Conservation (phyloP, 2,113 vertebrate genomes). For the Zosterops borbonicus region DNA sequence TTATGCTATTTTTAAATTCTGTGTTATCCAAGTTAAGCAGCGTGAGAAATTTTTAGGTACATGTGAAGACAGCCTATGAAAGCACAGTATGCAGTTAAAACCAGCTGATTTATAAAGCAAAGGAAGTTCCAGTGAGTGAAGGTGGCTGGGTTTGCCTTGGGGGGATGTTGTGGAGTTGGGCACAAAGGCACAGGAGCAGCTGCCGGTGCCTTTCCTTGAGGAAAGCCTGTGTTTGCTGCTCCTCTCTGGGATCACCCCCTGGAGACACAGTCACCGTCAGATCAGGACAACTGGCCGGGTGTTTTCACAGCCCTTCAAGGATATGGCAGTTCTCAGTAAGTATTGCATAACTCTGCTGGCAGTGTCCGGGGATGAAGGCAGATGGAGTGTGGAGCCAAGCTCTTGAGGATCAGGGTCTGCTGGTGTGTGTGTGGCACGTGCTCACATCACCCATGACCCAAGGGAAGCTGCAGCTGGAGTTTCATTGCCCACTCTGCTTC, state of each 20-base stretch:
- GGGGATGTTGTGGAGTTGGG: neutral
- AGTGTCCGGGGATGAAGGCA: neutral
- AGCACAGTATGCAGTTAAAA: neutral
- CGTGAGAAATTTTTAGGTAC: neutral
- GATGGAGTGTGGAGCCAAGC: neutral
- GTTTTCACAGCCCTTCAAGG: neutral
- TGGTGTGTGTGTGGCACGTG: fast-evolving
- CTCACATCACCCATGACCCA: fast-evolving
- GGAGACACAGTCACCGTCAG: fast-evolving
- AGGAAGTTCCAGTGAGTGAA: too few species aligned
- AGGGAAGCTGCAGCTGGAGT: neutral
- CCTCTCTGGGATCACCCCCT: fast-evolving
- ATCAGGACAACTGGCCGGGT: neutral
- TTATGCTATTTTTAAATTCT: neutral
- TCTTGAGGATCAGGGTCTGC: neutral
- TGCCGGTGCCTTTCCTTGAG: neutral
- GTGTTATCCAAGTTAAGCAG: neutral
- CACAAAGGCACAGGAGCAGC: fast-evolving
- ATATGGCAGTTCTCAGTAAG: neutral
- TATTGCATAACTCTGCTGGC: neutral
- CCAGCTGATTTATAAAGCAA: fast-evolving
- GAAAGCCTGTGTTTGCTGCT: fast-evolving
- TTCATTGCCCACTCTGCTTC: neutral
- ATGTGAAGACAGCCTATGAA: neutral
- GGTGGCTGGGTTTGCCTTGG: neutral